phyloP scores from a whole-genome alignment of 2,888 invertebrate genomes.

The Polydrusus pterygomalis region DNA sequence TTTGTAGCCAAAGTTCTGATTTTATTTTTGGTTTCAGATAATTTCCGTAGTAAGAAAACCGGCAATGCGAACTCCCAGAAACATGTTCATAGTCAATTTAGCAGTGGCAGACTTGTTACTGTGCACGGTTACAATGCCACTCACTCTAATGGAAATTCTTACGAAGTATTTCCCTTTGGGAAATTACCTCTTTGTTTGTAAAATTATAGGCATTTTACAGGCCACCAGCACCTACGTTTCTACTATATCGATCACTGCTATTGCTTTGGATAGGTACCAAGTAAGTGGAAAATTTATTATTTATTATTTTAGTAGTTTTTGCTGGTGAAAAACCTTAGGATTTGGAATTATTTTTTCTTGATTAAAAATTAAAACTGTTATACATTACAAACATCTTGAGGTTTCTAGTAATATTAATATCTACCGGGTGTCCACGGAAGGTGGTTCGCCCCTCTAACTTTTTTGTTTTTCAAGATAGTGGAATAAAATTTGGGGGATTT shows the following conservation, averaged over 20 bases:
- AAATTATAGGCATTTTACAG: constrained; percentile 89
- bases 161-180: constrained; percentile 92
- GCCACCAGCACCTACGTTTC: constrained; percentile 95
- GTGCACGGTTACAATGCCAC: constrained; percentile 92
- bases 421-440: too few relatives aligned
- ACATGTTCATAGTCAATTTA: constrained; percentile 94
- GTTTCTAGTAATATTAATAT: too few relatives aligned
- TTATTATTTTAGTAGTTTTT: background rate
- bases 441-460: too few relatives aligned
- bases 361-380: too few relatives aligned
- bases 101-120: constrained; percentile 90
- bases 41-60: constrained; percentile 86
- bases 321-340: too few relatives aligned
- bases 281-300: too few relatives aligned
- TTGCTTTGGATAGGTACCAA: constrained; percentile 89
- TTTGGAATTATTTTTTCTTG: too few relatives aligned
- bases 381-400: too few relatives aligned
- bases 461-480: too few relatives aligned
- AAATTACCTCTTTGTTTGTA: constrained; percentile 85
- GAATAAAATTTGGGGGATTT: too few relatives aligned
- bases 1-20: too few relatives aligned
- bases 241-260: constrained; percentile 94
- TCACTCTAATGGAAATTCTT: constrained; percentile 90
- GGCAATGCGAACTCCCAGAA: constrained; percentile 92
- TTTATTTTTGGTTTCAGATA: constrained; percentile 63